Conservation (phyloP, 2,113 vertebrate species). For the Ascaphus truei region DNA sequence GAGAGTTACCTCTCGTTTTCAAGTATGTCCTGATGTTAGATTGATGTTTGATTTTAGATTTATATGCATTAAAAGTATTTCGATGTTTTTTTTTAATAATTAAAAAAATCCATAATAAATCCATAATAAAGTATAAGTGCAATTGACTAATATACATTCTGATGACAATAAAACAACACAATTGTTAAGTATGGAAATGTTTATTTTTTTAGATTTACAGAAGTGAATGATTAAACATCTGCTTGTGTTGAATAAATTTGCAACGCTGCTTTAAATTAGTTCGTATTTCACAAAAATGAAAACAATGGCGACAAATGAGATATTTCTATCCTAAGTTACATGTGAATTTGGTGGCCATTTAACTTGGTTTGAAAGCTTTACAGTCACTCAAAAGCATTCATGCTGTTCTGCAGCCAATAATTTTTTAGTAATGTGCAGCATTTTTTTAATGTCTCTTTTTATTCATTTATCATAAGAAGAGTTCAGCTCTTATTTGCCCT, state of each 20-base stretch:
- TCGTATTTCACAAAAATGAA: not conserved
- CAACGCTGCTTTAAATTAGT: conserved; percentile 6
- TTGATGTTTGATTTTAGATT: too few species aligned
- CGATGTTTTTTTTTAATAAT: too few species aligned
- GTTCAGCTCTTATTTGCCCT: too few species aligned
- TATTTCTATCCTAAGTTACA: not conserved
- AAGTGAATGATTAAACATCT: conserved; percentile 25
- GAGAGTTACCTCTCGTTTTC: too few species aligned
- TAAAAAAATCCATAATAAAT: too few species aligned
- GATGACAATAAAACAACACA: too few species aligned
- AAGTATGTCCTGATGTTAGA: too few species aligned
- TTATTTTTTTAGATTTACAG: not conserved
- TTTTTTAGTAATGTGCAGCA: not conserved
- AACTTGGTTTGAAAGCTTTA: not conserved
- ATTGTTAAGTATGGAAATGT: too few species aligned
- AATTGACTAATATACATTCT: too few species aligned
- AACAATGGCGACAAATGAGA: conserved; percentile 26
- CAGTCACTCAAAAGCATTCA: not conserved
- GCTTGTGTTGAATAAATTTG: not conserved
- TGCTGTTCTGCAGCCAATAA: not conserved
- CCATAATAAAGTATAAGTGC: too few species aligned
- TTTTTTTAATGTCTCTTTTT: not conserved
- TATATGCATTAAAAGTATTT: too few species aligned
- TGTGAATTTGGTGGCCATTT: not conserved
- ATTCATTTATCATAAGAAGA: not conserved